Evolutionary conservation across 2,113 vertebrate species (phyloP), one percentile per base, ranked within the genome.

Genomic region (Mesocricetus auratus): DNA sequence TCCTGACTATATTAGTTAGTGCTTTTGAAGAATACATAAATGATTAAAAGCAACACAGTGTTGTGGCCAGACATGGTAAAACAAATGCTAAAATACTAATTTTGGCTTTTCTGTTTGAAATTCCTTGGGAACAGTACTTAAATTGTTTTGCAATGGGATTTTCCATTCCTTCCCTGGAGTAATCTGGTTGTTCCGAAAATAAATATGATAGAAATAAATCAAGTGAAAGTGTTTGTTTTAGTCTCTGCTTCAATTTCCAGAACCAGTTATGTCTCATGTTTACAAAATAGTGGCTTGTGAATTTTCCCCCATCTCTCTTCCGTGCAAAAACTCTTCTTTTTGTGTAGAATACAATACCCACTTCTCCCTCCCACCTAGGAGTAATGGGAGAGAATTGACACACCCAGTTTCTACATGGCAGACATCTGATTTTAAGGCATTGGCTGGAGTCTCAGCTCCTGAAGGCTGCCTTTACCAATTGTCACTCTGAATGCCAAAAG

Each of bases 121-220:
- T 92, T 94, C 81, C 60, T 94, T 47, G 3, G 81, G 16, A 95
- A 6, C 33, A 75, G 39, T 94, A 93, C 79, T 94, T 91, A 93
- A 93, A 93, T 93, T 92, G 21, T 47, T 95, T 89, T 33, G 73
- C 7, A 53, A 19, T 78, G 47, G 88, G 36, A 86, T 95, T 96
- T 60, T 96, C 88, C 69, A 11, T 92, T 94, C 19, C 42, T 83
- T 36, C 47, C 42, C n/a, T 89, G 68, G 24, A 83, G 29, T 95
- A 95, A 94, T 94, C 58, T 94, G 17, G 26, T 91, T 89, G 13
- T 86, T 91, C 77, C 73, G n/a, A 68, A 93, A 93, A 82, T 77
- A 89, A 91, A 87, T 81, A 89, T 85, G 24, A 29, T n/a, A 91
- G 39, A 93, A 75, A 91, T 85, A 21, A 94, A 94, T 58, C 45